Percentiles rank a stretch among this genome's conserved stretches.
Evolutionary conservation across 2,113 vertebrate species (phyloP).

Genomic region (Hemibagrus wyckioides): DNA sequence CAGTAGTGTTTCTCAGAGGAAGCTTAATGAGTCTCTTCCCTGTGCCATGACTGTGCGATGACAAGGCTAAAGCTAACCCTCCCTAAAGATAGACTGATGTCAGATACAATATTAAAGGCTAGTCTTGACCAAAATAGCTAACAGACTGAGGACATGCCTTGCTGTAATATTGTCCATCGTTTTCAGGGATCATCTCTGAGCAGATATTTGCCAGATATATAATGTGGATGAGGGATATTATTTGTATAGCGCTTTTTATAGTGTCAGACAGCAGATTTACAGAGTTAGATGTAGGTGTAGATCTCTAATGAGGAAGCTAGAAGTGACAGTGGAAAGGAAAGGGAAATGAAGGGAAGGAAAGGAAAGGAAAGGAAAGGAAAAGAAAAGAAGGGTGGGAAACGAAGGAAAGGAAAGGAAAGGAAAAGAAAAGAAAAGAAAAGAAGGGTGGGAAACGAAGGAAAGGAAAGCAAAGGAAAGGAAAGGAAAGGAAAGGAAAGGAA

Average conservation of each 20-base stretch:
- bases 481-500: no score
- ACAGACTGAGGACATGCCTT: not conserved
- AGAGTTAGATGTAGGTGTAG: not conserved
- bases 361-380: no score
- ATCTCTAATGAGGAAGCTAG: not conserved
- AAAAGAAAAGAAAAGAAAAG: no score
- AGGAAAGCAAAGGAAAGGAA: no score
- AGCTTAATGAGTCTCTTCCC: constrained; percentile 28
- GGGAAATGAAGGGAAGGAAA: not conserved
- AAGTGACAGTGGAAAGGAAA: no score
- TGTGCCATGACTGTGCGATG: not conserved
- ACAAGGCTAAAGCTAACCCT: constrained; percentile 18
- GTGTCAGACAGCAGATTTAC: not conserved
- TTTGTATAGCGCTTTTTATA: not conserved
- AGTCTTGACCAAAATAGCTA: not conserved
- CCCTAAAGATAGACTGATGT: constrained; percentile 26
- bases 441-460: no score
- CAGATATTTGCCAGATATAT: not conserved
- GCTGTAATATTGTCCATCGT: not conserved
- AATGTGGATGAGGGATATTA: not conserved
- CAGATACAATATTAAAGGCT: not conserved
- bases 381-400: no score
- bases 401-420: no score
- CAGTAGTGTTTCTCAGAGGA: constrained; percentile 25
- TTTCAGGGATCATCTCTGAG: not conserved